A percentile compares a stretch with the other conserved stretches of the same genome.
These are phyloP conservation scores for Tonatia bakeri DNA, from an alignment of 2,113 vertebrate genomes.

Conservation along the genomic window DNA sequence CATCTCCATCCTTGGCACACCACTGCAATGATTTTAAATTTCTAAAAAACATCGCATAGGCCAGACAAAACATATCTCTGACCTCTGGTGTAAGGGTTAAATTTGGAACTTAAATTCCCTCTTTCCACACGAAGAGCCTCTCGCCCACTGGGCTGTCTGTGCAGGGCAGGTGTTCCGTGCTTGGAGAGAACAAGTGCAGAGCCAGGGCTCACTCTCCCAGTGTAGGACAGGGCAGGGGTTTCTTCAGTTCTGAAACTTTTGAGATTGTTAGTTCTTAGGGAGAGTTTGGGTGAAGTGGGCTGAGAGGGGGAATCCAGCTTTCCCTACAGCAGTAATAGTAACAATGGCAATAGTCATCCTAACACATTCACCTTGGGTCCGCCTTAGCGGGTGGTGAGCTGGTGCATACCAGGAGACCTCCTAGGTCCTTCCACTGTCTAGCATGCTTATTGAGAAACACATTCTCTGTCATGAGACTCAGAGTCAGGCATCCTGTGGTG, in stretches of 20 bases:
- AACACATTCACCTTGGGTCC: not conserved
- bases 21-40: not conserved
- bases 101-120: not conserved
- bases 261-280: not conserved
- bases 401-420: not conserved
- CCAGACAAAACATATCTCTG: not conserved
- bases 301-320: not conserved
- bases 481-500: not conserved
- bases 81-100: not conserved
- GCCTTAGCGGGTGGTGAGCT: not conserved
- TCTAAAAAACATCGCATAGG: not conserved
- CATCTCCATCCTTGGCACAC: not conserved
- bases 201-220: not conserved
- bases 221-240: not conserved
- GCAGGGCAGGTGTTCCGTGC: not conserved
- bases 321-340: not conserved
- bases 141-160: not conserved
- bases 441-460: not conserved
- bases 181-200: not conserved
- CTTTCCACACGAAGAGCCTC: not conserved
- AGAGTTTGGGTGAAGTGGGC: not conserved
- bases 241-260: not conserved
- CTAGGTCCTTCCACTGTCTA: not conserved
- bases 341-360: not conserved
- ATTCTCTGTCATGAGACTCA: not conserved